Base-by-base conservation (phyloP, 2,888 invertebrate species). In the Cheiracanthium punctorium region DNA sequence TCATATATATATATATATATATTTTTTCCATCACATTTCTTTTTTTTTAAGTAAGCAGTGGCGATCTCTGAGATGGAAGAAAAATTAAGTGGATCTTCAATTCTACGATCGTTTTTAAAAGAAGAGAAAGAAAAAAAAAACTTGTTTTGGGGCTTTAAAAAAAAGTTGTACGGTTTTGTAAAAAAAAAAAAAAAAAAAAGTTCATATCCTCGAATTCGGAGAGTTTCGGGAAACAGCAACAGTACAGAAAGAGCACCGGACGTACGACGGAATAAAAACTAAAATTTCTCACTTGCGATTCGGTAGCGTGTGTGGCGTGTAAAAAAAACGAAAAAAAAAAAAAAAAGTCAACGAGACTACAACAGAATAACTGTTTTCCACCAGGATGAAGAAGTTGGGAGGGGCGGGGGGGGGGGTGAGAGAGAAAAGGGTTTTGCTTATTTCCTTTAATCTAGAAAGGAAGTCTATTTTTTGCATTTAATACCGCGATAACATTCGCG, bases 101-200 rank as follows among this genome's bases (percentile, higher is more conserved):
- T 58, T 58, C 58, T 58, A 58, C 58, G 20, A 58, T 58, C 58
- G 58, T 58, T 24, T 58, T 58, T 7, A 58, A 58, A 58, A 58
- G 58, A 58, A 58, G 58, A 58, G 58, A 58, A 58, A 24, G 58
- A 58, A 24, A 58, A 58, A 24, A 24, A 58, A 24, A 24, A 24
- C 58, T 8, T 58, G 24, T 58, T 58, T 58, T 24, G 4, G n/a
- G n/a, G 58, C n/a, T 58, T 20, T 58, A 24, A 58, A 58, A 58
- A 58, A 58, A 58, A 58, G 24, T 24, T 58, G 58, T 58, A 58
- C n/a, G n/a, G n/a, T n/a, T n/a, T n/a, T 58, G 24, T 58, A 58
- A 58, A 58, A 58, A 20, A 58, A 5, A 58, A 58, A 24, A 58
- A 24, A 17, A 48, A 17, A 17, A 58, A 58, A 24, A 58, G 58